Evolutionary conservation across 2,888 invertebrate genomes (phyloP), one percentile per base, ranked within the genome.

Genomic region (Erynnis tages): DNA sequence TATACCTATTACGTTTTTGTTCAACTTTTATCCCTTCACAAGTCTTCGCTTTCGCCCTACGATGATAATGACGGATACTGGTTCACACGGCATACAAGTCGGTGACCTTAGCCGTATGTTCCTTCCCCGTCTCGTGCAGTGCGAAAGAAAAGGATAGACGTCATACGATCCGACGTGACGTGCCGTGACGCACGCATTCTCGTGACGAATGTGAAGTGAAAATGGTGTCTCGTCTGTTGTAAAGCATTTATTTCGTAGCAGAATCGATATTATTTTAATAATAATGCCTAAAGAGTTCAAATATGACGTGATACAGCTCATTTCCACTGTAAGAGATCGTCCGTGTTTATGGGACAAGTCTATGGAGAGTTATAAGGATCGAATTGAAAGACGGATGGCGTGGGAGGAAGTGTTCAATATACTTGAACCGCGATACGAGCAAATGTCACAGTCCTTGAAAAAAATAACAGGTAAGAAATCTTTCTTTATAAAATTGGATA

Each of bases 281-380:
- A 49, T 25, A 59, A 76, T 62, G 65, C 78, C 80, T 71, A 79
- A 73, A 54, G 75, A 76, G 44, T 88, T 86, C 63, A 82, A 81
- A 62, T 89, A 86, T 49, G 73, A 82, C 53, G 75, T 86, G 2
- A 55, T 75, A 16, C 61, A 70, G 40, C 67, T 89, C 53, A 78
- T 87, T 45, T 61, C 73, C 10, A 61, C 61, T 1, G 73, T 89
- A 1, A 66, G 62, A 41, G 74, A 78, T 1, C 68, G 82, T 0
- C 83, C 86, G 0, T 83, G 82, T 52, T 63, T 89, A 45, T 89
- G 89, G 89, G 80, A 89, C 61, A 86, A 77, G 59, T 70, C 69
- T n/a, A 58, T 73, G 27, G 87, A 87, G 32, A 69, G 66, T 50
- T 86, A 89, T 55, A 89, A 86, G 61, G 87, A 87, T 60, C 76